Percentiles rank a stretch among this genome's conserved stretches.
Conservation (phyloP, 2,113 vertebrate genomes). For the Numida meleagris region DNA sequence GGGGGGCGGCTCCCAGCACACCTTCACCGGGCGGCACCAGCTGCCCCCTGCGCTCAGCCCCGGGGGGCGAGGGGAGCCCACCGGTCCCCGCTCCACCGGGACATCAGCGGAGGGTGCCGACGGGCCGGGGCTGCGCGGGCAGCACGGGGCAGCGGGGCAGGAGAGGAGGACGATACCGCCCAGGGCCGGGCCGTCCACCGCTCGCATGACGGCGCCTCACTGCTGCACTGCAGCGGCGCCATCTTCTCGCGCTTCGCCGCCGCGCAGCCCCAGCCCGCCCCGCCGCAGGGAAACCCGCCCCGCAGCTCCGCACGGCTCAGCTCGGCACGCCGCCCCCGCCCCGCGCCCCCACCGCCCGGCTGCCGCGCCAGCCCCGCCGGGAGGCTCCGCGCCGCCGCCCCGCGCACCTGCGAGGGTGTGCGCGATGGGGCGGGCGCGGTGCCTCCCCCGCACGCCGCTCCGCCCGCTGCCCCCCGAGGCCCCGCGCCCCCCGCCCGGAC, state of each 20-base stretch:
- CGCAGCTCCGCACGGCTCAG: not conserved
- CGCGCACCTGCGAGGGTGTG: not conserved
- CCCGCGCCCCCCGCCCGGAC: not conserved
- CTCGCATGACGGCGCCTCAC: constrained; percentile 68
- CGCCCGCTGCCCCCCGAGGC: not conserved
- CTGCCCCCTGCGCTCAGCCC: not conserved
- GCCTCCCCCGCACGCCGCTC: not conserved
- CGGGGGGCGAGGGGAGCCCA: not conserved
- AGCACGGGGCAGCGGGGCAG: no score
- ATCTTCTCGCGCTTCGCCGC: constrained; percentile 85
- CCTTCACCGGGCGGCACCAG: not conserved
- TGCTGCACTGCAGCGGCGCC: constrained; percentile 95
- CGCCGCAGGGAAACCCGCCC: not conserved
- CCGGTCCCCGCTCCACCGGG: not conserved
- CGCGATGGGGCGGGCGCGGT: not conserved
- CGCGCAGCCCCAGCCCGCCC: not conserved
- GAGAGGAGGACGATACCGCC: not conserved
- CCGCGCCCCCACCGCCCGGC: not conserved
- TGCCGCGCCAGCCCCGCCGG: not conserved
- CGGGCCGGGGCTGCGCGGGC: not conserved
- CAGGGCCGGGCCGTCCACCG: constrained; percentile 63
- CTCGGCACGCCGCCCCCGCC: not conserved
- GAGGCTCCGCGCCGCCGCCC: not conserved
- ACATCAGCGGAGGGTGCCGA: not conserved
- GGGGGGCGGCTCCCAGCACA: not conserved